phyloP scores from a whole-genome alignment of 2,888 invertebrate genomes.

The Drepanosiphum platanoidis region DNA sequence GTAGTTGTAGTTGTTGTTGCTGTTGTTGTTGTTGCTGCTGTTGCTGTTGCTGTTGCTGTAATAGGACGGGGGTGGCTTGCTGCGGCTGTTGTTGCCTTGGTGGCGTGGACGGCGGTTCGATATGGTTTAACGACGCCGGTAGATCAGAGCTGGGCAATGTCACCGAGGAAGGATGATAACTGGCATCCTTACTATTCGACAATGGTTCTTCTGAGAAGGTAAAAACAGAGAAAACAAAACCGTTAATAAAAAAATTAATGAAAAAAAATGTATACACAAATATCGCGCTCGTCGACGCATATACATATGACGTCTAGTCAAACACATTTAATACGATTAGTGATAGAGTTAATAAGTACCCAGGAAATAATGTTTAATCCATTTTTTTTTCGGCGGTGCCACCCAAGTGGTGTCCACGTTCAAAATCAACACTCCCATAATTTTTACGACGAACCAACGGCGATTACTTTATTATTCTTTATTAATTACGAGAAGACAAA shows the following conservation, averaged over 20 bases:
- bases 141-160: slow-evolving; percentile 57
- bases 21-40: neutral
- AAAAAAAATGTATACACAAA: no score
- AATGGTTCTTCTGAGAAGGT: slow-evolving; percentile 44
- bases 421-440: slow-evolving; percentile 62
- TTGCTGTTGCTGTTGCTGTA: slow-evolving; percentile 14
- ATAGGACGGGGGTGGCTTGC: neutral
- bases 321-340: neutral
- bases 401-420: slow-evolving; percentile 65
- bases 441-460: no score
- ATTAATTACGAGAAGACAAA: no score
- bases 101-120: slow-evolving; percentile 57
- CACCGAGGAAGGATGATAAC: slow-evolving; percentile 52
- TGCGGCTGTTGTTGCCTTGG: slow-evolving; percentile 39
- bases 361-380: slow-evolving; percentile 75
- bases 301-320: no score
- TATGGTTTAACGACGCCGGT: slow-evolving; percentile 58
- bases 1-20: neutral
- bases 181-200: slow-evolving; percentile 46
- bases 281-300: no score
- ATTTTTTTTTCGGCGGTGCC: slow-evolving; percentile 78
- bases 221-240: neutral
- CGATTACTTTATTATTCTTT: no score
- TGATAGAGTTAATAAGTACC: slow-evolving; percentile 11
- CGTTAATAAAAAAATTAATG: neutral